Conservation (phyloP, 1,140 invertebrate genomes). For the Thaumatotibia leucotreta region DNA sequence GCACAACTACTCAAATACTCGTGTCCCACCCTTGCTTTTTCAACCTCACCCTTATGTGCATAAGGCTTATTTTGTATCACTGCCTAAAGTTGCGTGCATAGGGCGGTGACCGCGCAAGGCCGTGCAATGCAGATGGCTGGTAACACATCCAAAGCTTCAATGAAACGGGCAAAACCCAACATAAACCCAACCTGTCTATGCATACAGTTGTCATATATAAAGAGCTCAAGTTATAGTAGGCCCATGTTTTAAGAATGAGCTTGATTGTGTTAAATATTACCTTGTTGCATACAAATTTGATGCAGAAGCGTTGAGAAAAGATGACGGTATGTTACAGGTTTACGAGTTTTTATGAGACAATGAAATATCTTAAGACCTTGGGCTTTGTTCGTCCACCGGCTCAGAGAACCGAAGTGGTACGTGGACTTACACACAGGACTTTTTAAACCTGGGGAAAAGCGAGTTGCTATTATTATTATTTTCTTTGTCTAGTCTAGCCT, state of each 20-base stretch:
- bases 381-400: no score
- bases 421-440: no score
- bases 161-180: neutral
- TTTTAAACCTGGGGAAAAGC: no score
- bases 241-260: neutral
- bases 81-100: neutral
- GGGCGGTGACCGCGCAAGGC: neutral
- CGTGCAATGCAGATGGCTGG: neutral
- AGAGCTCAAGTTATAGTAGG: neutral
- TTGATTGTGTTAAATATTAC: neutral
- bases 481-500: no score
- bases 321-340: no score
- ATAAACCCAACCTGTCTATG: neutral
- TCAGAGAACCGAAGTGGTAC: no score
- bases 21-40: neutral
- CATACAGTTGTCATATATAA: neutral
- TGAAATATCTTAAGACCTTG: no score
- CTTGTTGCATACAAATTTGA: neutral
- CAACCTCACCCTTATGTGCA: neutral
- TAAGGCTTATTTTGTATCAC: neutral
- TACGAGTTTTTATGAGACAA: no score
- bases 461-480: no score
- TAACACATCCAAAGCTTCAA: neutral
- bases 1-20: neutral
- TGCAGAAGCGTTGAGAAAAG: no score